phyloP scores from a whole-genome alignment of 2,888 invertebrate genomes.

The Norana najaformis region DNA sequence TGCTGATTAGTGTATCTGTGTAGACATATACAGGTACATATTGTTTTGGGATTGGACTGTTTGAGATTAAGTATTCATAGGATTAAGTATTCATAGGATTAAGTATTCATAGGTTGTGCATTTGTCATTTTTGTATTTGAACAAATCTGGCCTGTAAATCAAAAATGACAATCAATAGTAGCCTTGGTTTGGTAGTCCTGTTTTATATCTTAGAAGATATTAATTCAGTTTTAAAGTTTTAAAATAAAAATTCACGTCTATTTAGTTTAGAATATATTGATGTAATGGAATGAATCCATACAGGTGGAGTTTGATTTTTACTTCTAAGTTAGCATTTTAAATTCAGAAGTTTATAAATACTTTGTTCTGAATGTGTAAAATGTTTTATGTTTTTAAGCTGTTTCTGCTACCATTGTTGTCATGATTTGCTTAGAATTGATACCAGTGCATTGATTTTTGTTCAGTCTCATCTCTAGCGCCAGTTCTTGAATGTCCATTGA shows the following conservation, averaged over 20 bases:
- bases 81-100: neutral
- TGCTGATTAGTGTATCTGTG: neutral
- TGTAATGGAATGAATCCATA: neutral
- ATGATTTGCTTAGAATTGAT: neutral
- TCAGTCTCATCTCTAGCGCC: slow-evolving; percentile 20
- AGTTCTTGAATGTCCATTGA: neutral
- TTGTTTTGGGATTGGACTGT: neutral
- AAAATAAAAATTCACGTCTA: neutral
- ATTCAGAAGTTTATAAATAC: neutral
- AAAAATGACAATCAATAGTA: neutral
- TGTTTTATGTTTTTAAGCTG: neutral
- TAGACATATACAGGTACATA: neutral
- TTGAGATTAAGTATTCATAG: neutral
- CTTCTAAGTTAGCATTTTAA: neutral
- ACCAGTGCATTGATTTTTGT: neutral
- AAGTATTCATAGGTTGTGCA: neutral
- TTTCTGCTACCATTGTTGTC: neutral
- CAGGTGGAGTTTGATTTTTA: neutral
- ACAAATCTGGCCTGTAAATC: neutral
- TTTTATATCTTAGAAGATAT: neutral
- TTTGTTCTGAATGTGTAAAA: neutral
- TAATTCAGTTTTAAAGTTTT: neutral
- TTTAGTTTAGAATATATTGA: neutral
- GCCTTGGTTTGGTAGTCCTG: neutral
- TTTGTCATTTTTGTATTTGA: neutral